Conservation (phyloP, 2,888 invertebrate species). For the Allacma fusca region DNA sequence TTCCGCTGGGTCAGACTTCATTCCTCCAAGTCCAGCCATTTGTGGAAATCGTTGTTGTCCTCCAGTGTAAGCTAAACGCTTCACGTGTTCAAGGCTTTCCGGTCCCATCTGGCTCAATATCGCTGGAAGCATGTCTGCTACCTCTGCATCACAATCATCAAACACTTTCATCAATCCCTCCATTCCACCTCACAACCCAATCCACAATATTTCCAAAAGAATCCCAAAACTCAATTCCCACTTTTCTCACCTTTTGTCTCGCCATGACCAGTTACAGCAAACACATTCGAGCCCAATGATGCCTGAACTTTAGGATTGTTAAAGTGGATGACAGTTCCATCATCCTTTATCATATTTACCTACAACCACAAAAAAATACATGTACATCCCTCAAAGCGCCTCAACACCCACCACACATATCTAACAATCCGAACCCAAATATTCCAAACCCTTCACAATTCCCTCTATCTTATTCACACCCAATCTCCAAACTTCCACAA, state of each 20-base stretch:
- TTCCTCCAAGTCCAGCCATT: conserved; percentile 48
- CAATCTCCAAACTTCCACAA: too few relatives aligned
- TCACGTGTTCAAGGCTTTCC: conserved; percentile 94
- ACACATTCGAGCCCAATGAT: conserved; percentile 97
- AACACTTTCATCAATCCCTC: neutral
- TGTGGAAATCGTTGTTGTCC: conserved; percentile 50
- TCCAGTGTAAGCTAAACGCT: conserved; percentile 55
- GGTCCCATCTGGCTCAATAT: conserved; percentile 97
- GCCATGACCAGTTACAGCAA: conserved; percentile 97
- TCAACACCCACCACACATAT: neutral
- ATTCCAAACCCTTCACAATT: too few relatives aligned
- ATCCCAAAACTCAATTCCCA: neutral
- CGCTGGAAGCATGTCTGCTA: conserved; percentile 98
- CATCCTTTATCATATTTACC: conserved; percentile 99
- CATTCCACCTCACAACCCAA: neutral
- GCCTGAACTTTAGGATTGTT: conserved; percentile 99
- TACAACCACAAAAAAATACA: conserved; percentile 60
- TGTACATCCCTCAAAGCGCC: neutral
- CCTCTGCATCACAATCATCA: conserved; percentile 69
- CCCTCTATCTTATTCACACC: too few relatives aligned
- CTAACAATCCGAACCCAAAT: too few relatives aligned
- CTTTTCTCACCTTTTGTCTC: conserved; percentile 77
- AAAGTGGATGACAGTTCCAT: conserved; percentile 98
- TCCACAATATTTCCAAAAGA: too few relatives aligned
- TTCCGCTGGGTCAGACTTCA: conserved; percentile 65